Evolutionary conservation across 2,113 vertebrate species (phyloP), one percentile per base, ranked within the genome.

Genomic region (Aptenodytes forsteri): DNA sequence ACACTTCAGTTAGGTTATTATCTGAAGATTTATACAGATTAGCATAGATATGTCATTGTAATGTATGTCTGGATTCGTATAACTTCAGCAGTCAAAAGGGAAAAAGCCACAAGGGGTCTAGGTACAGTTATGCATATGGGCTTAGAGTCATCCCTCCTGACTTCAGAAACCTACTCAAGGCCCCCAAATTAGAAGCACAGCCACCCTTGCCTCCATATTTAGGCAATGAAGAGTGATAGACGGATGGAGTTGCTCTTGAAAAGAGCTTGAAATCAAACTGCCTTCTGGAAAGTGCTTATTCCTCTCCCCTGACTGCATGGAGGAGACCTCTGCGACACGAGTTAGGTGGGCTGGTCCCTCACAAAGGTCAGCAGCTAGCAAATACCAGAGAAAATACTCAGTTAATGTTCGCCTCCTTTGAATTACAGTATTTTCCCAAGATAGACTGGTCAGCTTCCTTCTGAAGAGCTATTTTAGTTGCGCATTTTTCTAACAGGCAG

Each of bases 341-440:
- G 16, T 59, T 88, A 38, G 82, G 70, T 87, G 49, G 12, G 9
- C 29, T 80, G 54, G 62, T 72, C 70, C 65, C 49, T 90, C 58
- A 54, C 34, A 95, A 90, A 93, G 78, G 62, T 77, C 67, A 96
- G 56, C 30, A 83, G 44, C 36, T 79, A 88, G 75, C 22, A 96
- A 92, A 94, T 44, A 73, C 30, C 40, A 86, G 29, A 62, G 10
- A 94, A 92, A 88, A 77, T 32, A 72, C 15, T 83, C 66, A 55
- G 54, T 67, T 80, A 73, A 49, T 40, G 78, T 66, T 80, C 7
- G 0, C n/a, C 56, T 77, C 18, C 50, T 92, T 78, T 58, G 29
- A 94, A 83, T 86, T 88, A 89, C 44, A 69, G 65, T 30, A 61
- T 75, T 95, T 90, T 78, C 92, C 82, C 26, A 42, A 92, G 97